phyloP scores from a whole-genome alignment of 2,113 vertebrate genomes.

The Myanophis thanlyinensis region DNA sequence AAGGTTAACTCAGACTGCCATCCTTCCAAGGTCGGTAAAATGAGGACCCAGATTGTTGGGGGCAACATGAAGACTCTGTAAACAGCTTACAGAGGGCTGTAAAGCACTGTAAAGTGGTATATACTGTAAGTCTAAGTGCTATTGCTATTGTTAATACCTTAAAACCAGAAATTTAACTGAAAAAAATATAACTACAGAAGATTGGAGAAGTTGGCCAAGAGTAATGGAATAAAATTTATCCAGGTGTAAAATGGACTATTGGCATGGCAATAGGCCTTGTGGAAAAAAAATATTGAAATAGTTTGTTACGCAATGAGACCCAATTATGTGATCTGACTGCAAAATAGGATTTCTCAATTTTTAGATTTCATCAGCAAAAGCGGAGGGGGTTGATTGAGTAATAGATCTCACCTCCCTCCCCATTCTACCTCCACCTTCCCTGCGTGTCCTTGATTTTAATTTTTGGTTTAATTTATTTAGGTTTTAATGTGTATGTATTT shows the following conservation, averaged over 20 bases:
- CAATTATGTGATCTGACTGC: neutral
- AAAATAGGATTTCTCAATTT: neutral
- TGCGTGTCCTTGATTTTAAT: no score
- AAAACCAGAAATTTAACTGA: neutral
- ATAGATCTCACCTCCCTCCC: no score
- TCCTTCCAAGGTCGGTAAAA: neutral
- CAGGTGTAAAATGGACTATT: neutral
- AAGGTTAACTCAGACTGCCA: neutral
- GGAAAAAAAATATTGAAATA: neutral
- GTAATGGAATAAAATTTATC: neutral
- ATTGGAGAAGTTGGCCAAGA: neutral
- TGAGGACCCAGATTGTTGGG: neutral
- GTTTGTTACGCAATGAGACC: neutral
- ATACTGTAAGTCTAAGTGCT: neutral
- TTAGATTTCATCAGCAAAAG: neutral
- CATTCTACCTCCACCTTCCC: no score
- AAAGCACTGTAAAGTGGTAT: neutral
- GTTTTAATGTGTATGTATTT: no score
- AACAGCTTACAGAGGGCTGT: neutral
- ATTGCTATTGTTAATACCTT: neutral
- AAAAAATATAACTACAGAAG: neutral
- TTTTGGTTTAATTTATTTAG: no score
- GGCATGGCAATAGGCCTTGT: neutral
- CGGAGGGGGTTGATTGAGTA: no score
- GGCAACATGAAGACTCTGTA: neutral